Evolutionary conservation across 2,797 vertebrate species (phyloP).

Genomic region (Anas bahamensis): DNA sequence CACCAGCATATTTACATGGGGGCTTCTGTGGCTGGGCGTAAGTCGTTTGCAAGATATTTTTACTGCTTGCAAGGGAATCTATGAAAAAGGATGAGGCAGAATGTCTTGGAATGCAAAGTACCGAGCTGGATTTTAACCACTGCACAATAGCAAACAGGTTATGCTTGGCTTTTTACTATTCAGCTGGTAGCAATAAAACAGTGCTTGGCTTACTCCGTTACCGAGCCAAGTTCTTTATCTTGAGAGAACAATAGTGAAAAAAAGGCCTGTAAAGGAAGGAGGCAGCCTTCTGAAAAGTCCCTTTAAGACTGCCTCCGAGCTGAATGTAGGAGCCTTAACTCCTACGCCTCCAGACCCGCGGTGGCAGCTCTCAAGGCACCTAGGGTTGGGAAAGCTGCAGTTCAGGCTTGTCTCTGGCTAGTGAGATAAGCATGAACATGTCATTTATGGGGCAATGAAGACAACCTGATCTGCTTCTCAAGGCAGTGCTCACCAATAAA

Average conservation of each 20-base stretch:
- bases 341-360: not conserved
- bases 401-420: not conserved
- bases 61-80: slow-evolving; percentile 49
- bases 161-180: slow-evolving; percentile 61
- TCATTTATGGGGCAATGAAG: not conserved
- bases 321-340: slow-evolving; percentile 22
- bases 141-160: slow-evolving; percentile 57
- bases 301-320: slow-evolving; percentile 24
- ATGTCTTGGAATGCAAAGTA: slow-evolving; percentile 46
- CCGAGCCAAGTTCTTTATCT: slow-evolving; percentile 59
- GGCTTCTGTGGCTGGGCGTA: slow-evolving; percentile 39
- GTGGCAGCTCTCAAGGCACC: not conserved
- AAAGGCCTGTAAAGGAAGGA: slow-evolving; percentile 46
- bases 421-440: not conserved
- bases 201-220: slow-evolving; percentile 34
- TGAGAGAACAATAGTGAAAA: slow-evolving; percentile 54
- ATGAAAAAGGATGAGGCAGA: slow-evolving; percentile 47
- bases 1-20: slow-evolving; percentile 43
- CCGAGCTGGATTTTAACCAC: slow-evolving; percentile 58
- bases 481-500: not conserved
- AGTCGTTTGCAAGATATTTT: slow-evolving; percentile 54
- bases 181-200: slow-evolving; percentile 65
- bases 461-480: not conserved
- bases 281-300: slow-evolving; percentile 47
- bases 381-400: not conserved